A percentile compares a stretch with the other conserved stretches of the same genome.
These are phyloP conservation scores for Ptilodon capucinus DNA, from an alignment of 2,888 invertebrate species.

Conservation along the genomic window DNA sequence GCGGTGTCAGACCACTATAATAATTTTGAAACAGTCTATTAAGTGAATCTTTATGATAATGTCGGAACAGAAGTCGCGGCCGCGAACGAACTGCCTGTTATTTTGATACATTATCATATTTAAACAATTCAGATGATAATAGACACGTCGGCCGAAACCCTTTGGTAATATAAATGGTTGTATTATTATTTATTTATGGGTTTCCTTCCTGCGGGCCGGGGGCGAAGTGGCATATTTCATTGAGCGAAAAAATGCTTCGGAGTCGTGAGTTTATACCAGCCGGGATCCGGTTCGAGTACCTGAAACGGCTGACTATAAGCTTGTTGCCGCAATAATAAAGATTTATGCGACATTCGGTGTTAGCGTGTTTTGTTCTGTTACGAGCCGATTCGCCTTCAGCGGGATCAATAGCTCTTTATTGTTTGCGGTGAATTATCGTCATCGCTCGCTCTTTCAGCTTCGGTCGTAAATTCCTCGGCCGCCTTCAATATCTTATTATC, in stretches of 20 bases:
- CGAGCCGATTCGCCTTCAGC: constrained; percentile 79
- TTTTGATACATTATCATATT: constrained; percentile 83
- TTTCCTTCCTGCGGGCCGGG: constrained; percentile 77
- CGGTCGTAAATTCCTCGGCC: constrained; percentile 64
- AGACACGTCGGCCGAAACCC: constrained; percentile 81
- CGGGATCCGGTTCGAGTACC: constrained; percentile 78
- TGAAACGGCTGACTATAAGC: constrained; percentile 78
- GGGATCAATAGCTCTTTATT: constrained; percentile 80
- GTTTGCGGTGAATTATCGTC: constrained; percentile 73
- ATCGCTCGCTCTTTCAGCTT: constrained; percentile 63
- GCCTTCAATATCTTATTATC: constrained; percentile 70
- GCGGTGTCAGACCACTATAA: constrained; percentile 73
- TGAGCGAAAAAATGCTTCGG: constrained; percentile 77
- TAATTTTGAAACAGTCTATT: constrained; percentile 80
- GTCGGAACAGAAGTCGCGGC: constrained; percentile 78
- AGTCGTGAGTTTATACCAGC: constrained; percentile 78
- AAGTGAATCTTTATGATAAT: constrained; percentile 82
- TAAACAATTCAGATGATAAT: constrained; percentile 83
- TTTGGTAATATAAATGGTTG: constrained; percentile 82
- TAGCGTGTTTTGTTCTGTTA: constrained; percentile 81
- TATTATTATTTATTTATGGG: constrained; percentile 83
- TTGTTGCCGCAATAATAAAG: constrained; percentile 82
- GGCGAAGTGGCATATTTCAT: constrained; percentile 80
- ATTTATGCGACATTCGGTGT: constrained; percentile 81
- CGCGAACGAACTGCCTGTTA: constrained; percentile 75